Evolutionary conservation across 2,888 invertebrate species (phyloP), one percentile per base, ranked within the genome.

Genomic region (Napeogenes sylphis): DNA sequence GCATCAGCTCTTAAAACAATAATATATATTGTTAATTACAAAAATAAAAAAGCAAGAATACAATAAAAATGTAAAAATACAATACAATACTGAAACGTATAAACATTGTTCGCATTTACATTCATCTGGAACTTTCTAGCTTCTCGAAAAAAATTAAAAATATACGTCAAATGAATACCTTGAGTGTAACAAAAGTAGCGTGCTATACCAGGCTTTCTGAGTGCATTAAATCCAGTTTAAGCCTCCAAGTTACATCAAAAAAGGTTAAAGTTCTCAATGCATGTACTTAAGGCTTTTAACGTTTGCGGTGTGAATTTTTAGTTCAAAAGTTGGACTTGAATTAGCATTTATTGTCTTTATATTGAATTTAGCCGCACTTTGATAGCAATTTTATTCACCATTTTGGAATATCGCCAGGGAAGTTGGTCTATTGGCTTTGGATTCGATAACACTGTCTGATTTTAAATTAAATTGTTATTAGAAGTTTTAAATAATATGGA

Each of bases 281-380:
- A 78, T 79, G 76, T 76, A 70, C 72, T 67, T 65, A 67, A 75
- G 73, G 71, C 76, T 79, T 78, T 73, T 71, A 74, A 68, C 65
- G 70, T 70, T 68, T 72, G 73, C 77, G 57, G 65, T 70, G 71
- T 69, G 75, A 77, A 78, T 81, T 83, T 84, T 82, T 79, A 75
- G 77, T 76, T 68, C 73, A 69, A 78, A 86, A 84, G 76, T 85
- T 84, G 66, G 69, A 65, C 72, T 77, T 72, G 71, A 82, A 85
- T 87, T 85, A 83, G 79, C 86, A 85, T 87, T 85, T 84, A 81
- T 85, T 75, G 81, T 74, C 77, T 79, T 79, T 79, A 76, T 77
- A 78, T 75, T 73, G 78, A 79, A 82, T 81, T 81, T 82, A 82
- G 76, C 69, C 71, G 72, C 72, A 72, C 73, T 73, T 71, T 71